Evolutionary conservation across 2,113 vertebrate species (phyloP).

Genomic region (Leptosomus discolor): DNA sequence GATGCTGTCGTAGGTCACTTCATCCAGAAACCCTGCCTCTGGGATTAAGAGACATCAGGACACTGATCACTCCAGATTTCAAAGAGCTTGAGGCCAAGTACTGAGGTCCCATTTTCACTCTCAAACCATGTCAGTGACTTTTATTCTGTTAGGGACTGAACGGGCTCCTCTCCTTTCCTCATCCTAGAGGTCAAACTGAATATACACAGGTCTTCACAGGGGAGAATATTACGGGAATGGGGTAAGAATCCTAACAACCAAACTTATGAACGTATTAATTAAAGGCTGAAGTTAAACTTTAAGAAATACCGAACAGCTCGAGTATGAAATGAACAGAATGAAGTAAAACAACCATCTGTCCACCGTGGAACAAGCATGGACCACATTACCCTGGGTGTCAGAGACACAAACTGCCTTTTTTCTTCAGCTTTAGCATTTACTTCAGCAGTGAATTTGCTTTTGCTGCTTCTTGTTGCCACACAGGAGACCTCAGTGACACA

Average conservation of each 20-base stretch:
- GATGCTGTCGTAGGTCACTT: constrained; percentile 80
- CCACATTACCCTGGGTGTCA: background rate
- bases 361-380: rapidly evolving
- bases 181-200: background rate
- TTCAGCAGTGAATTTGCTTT: background rate
- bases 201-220: background rate
- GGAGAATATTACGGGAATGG: background rate
- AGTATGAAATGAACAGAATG: background rate
- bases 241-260: background rate
- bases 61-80: background rate
- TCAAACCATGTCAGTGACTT: background rate
- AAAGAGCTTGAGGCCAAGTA: background rate
- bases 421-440: background rate
- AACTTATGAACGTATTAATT: background rate
- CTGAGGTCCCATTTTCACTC: background rate
- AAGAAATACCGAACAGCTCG: background rate
- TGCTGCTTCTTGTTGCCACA: background rate
- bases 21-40: constrained; percentile 92
- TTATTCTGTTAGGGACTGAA: background rate
- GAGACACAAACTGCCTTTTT: background rate
- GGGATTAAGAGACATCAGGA: background rate
- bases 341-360: background rate
- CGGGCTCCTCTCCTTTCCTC: rapidly evolving
- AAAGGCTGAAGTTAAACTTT: background rate
- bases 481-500: background rate